Percentiles rank a stretch among this genome's conserved stretches.
Evolutionary conservation across 2,888 invertebrate genomes (phyloP).

Genomic region (Acanthopleura granulata): DNA sequence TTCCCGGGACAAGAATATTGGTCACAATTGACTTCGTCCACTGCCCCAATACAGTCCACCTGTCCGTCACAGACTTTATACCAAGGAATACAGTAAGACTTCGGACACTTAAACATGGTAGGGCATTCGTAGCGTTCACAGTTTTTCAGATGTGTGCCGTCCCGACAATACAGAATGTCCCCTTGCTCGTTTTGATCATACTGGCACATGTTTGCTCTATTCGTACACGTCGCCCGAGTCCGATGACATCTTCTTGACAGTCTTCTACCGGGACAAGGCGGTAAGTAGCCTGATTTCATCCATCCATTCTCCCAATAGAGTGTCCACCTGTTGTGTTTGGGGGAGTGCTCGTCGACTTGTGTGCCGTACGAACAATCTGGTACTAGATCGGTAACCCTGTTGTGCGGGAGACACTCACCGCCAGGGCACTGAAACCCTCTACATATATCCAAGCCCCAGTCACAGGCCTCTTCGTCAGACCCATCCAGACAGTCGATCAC

Average conservation of each 20-base stretch:
- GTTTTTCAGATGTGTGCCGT: neutral
- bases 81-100: neutral
- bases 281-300: too few relatives aligned
- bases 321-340: too few relatives aligned
- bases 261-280: neutral
- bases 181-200: neutral
- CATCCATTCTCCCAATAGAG: too few relatives aligned
- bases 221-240: neutral
- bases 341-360: too few relatives aligned
- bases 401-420: neutral
- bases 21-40: neutral
- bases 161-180: neutral
- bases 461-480: neutral
- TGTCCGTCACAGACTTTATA: neutral
- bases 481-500: neutral
- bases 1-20: neutral
- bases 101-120: neutral
- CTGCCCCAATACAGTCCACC: neutral
- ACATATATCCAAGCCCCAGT: neutral
- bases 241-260: neutral
- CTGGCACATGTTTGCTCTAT: neutral
- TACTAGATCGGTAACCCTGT: neutral
- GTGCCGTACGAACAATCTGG: too few relatives aligned
- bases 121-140: constrained; percentile 1
- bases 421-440: constrained; percentile 9